Percentiles rank a stretch among this genome's conserved stretches.
These are phyloP conservation scores for Nomada lathburiana DNA, from an alignment of 2,888 invertebrate genomes.

Conservation along the genomic window DNA sequence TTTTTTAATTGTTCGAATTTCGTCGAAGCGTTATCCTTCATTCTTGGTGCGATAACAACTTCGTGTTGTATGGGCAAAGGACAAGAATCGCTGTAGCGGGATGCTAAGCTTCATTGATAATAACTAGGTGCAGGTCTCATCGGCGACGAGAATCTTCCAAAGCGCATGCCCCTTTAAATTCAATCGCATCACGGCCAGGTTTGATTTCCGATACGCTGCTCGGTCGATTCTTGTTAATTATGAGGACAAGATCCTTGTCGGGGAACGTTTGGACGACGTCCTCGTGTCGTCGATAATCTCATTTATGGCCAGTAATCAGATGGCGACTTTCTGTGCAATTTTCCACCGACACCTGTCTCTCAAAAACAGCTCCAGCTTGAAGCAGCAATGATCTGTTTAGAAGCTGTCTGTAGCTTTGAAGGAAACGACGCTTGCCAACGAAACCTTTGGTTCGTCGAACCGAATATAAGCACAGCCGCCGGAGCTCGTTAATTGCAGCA, in stretches of 20 bases:
- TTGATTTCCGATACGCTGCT: conserved; percentile 23
- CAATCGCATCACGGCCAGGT: not conserved
- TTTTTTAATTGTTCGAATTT: too few species aligned
- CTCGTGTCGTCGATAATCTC: conserved; percentile 17
- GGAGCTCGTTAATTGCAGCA: conserved; percentile 28
- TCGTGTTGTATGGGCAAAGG: too few species aligned
- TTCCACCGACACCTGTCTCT: conserved; percentile 1
- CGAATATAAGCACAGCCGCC: conserved; percentile 27
- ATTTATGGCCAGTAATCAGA: conserved; percentile 1
- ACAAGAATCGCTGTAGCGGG: not conserved
- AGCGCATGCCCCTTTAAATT: not conserved
- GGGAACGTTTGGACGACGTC: not conserved
- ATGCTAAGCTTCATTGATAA: too few species aligned
- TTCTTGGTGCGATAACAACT: too few species aligned
- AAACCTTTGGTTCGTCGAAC: conserved; percentile 46
- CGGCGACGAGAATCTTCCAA: not conserved
- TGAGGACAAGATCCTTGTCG: conserved; percentile 10
- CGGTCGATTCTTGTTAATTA: conserved; percentile 12
- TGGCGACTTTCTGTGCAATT: not conserved
- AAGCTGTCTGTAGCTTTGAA: not conserved
- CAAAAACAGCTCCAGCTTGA: not conserved
- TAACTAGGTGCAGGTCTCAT: not conserved
- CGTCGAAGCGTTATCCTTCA: too few species aligned
- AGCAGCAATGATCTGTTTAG: not conserved
- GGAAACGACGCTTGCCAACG: conserved; percentile 47